Percentiles rank a stretch among this genome's conserved stretches.
phyloP scores from a whole-genome alignment of 2,888 invertebrate species.

The Silvanus unidentatus region DNA sequence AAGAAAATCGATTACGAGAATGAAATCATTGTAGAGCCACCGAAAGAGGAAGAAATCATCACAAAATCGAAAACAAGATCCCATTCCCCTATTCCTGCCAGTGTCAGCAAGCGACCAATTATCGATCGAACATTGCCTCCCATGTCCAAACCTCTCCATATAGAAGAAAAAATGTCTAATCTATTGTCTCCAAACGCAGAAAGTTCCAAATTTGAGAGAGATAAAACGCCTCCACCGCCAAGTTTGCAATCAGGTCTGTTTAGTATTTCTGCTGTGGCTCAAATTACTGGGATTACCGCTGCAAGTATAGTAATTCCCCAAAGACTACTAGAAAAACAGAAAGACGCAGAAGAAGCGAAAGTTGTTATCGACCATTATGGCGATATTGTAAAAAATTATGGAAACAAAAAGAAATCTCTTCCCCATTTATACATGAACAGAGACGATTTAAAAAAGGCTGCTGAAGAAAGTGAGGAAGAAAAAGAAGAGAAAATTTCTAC shows the following conservation, averaged over 20 bases:
- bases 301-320: conserved; percentile 40
- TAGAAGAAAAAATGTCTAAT: too few relatives aligned
- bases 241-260: conserved; percentile 7
- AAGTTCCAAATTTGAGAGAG: too few relatives aligned
- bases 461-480: conserved; percentile 30
- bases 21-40: conserved; percentile 21
- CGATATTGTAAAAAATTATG: conserved; percentile 69
- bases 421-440: conserved; percentile 27
- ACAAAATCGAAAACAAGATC: conserved; percentile 16
- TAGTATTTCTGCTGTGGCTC: conserved; percentile 32
- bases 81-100: conserved; percentile 23
- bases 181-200: too few relatives aligned
- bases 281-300: conserved; percentile 37
- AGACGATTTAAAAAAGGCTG: conserved; percentile 36
- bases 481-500: conserved; percentile 10
- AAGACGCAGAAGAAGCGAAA: conserved; percentile 58
- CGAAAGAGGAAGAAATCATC: background rate
- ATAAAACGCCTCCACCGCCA: conserved; percentile 9
- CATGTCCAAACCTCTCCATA: conserved; percentile 14
- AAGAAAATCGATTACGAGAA: conserved; percentile 48
- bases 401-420: conserved; percentile 36
- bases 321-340: conserved; percentile 37
- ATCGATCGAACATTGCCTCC: conserved; percentile 1
- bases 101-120: background rate
- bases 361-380: conserved; percentile 75